Conservation (phyloP, 2,888 invertebrate genomes). For the Neelides folsomi region DNA sequence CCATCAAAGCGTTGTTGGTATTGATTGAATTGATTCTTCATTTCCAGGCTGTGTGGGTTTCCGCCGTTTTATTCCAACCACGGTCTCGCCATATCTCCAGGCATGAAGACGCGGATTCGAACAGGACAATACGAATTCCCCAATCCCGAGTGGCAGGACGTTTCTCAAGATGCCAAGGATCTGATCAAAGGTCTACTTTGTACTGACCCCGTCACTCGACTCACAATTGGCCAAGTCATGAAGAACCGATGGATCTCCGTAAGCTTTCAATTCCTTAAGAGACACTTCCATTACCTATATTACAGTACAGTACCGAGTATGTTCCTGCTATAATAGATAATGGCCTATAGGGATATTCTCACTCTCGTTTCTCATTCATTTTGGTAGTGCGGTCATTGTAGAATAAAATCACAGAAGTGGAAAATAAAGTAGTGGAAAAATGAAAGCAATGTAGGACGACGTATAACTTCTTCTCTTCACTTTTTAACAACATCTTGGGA, state of each 20-base stretch:
- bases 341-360: no score
- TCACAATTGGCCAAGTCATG: constrained; percentile 82
- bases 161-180: constrained; percentile 87
- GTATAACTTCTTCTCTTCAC: no score
- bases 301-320: no score
- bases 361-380: no score
- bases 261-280: constrained; percentile 38
- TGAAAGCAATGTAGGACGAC: no score
- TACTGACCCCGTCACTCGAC: constrained; percentile 78
- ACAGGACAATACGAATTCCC: constrained; percentile 97
- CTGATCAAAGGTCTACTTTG: constrained; percentile 86
- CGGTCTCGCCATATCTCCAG: constrained; percentile 93
- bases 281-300: neutral
- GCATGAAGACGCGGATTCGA: constrained; percentile 94
- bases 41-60: constrained; percentile 71
- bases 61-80: constrained; percentile 98
- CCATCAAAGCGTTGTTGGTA: neutral
- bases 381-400: no score
- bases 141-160: constrained; percentile 86
- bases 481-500: no score
- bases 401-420: no score
- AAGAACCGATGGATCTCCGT: constrained; percentile 74
- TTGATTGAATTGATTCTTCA: constrained; percentile 1
- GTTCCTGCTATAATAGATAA: no score
- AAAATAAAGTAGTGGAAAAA: no score